A percentile compares a stretch with the other conserved stretches of the same genome.
phyloP scores from a whole-genome alignment of 1,140 invertebrate genomes.

The Tyrophagus putrescentiae region DNA sequence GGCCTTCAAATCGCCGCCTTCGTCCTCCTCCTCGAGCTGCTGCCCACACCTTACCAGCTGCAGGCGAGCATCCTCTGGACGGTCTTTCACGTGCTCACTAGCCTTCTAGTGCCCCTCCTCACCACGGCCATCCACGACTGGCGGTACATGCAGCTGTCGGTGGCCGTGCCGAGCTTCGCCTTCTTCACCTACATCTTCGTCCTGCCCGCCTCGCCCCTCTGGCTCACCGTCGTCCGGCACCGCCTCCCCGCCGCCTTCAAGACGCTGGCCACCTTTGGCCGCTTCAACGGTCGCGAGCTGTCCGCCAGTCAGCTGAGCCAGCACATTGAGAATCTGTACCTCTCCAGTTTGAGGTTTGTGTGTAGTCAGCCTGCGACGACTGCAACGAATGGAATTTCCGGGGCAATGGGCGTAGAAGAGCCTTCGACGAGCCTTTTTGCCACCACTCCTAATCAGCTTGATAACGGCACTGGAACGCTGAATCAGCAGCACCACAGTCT shows the following conservation, averaged over 20 bases:
- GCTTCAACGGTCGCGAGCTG: slow-evolving; percentile 9
- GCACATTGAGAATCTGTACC: slow-evolving; percentile 15
- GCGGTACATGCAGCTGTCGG: slow-evolving; percentile 36
- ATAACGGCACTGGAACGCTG: neutral
- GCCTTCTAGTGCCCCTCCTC: slow-evolving; percentile 15
- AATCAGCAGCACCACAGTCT: neutral
- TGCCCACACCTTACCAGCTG: slow-evolving; percentile 37
- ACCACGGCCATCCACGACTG: slow-evolving; percentile 35
- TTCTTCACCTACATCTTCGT: slow-evolving; percentile 35
- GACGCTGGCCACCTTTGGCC: neutral
- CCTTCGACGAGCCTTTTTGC: too few relatives aligned
- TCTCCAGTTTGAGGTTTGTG: neutral
- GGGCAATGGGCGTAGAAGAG: too few relatives aligned
- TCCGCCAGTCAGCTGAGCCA: slow-evolving; percentile 16
- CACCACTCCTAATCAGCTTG: too few relatives aligned
- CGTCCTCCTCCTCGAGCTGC: slow-evolving; percentile 39
- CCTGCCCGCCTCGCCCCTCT: slow-evolving; percentile 25
- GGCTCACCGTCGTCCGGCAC: slow-evolving; percentile 23
- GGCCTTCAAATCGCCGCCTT: slow-evolving; percentile 32
- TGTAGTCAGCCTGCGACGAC: neutral
- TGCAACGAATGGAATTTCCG: neutral
- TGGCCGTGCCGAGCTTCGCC: slow-evolving; percentile 36
- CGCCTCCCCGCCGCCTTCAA: slow-evolving; percentile 10
- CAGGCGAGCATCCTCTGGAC: slow-evolving; percentile 33
- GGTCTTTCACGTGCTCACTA: slow-evolving; percentile 5